phyloP scores from a whole-genome alignment of 2,797 vertebrate species.

The Labeo calbasu region DNA sequence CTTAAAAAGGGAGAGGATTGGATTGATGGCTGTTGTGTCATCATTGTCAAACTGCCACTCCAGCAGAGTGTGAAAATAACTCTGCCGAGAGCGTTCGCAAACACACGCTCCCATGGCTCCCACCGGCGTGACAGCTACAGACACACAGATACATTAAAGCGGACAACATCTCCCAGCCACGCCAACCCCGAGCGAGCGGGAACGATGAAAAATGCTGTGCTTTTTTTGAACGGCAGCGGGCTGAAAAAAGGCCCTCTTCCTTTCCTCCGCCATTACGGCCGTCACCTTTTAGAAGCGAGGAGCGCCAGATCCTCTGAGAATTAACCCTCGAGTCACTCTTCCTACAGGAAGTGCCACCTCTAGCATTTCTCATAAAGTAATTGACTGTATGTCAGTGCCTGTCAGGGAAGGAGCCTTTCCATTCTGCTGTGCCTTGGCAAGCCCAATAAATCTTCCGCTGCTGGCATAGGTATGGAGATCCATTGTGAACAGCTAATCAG shows the following conservation, averaged over 20 bases:
- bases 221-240: not conserved
- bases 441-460: conserved; percentile 54
- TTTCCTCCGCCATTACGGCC: conserved; percentile 4
- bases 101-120: conserved; percentile 25
- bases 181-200: not conserved
- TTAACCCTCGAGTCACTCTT: conserved; percentile 35
- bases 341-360: conserved; percentile 44
- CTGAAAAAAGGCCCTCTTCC: conserved; percentile 14
- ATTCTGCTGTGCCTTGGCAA: conserved; percentile 22
- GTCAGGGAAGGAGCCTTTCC: conserved; percentile 48
- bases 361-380: conserved; percentile 54
- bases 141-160: conserved; percentile 36
- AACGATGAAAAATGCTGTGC: conserved; percentile 9
- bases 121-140: conserved; percentile 20
- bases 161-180: conserved; percentile 22
- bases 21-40: conserved; percentile 45
- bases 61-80: conserved; percentile 48
- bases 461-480: conserved; percentile 52
- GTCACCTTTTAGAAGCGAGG: conserved; percentile 26
- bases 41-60: conserved; percentile 45
- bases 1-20: conserved; percentile 12
- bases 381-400: conserved; percentile 59
- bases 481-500: conserved; percentile 56
- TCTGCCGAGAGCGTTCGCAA: conserved; percentile 1
- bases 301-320: conserved; percentile 30